phyloP scores from a whole-genome alignment of 2,113 vertebrate genomes.

The Mugil cephalus region DNA sequence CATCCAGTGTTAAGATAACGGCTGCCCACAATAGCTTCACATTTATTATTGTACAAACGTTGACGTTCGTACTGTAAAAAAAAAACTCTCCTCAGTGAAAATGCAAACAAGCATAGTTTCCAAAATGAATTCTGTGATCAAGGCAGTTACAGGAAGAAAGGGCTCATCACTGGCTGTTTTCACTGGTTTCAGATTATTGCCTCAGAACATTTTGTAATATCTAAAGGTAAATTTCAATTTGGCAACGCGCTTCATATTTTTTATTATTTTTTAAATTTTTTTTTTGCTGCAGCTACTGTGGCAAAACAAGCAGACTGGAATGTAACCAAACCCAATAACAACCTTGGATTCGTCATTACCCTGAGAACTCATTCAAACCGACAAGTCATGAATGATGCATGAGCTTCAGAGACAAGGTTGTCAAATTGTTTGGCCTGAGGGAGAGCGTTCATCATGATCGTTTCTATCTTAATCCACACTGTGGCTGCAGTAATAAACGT shows the following conservation, averaged over 20 bases:
- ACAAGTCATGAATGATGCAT: slow-evolving; percentile 68
- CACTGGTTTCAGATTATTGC: background rate
- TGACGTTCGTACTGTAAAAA: background rate
- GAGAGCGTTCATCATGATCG: slow-evolving; percentile 35
- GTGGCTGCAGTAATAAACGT: slow-evolving; percentile 9
- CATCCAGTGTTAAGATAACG: too few species aligned
- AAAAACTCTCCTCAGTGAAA: background rate
- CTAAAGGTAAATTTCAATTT: slow-evolving; percentile 27
- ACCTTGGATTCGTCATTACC: slow-evolving; percentile 42
- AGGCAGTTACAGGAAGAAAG: background rate
- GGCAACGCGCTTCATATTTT: slow-evolving; percentile 1
- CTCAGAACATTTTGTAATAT: slow-evolving; percentile 12
- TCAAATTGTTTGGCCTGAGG: slow-evolving; percentile 51
- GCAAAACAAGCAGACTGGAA: slow-evolving; percentile 37
- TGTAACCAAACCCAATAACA: slow-evolving; percentile 44
- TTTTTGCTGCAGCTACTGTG: slow-evolving; percentile 16
- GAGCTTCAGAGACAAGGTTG: slow-evolving; percentile 49
- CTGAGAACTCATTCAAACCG: slow-evolving; percentile 50
- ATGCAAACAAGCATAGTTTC: background rate
- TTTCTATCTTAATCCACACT: slow-evolving; percentile 44
- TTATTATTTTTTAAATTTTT: too few species aligned
- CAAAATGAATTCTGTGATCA: background rate
- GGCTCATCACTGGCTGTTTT: background rate
- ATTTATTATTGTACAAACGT: background rate
- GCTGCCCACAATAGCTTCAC: background rate